Evolutionary conservation across 2,888 invertebrate species (phyloP).

Genomic region (Drosophila anceps): DNA sequence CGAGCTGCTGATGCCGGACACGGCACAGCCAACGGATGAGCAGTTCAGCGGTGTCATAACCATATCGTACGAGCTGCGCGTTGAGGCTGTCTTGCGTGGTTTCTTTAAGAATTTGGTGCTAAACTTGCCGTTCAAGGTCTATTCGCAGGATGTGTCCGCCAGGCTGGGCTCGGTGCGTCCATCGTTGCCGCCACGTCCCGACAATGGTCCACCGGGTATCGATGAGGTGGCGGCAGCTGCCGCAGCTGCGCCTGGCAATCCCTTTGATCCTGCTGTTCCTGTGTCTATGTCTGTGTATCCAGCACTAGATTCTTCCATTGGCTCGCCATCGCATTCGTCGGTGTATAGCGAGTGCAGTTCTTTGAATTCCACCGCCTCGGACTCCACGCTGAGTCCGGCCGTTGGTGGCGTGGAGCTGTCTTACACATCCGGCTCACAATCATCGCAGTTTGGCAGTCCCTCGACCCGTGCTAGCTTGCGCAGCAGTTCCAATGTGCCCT

Average conservation of each 20-base stretch:
- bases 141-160: conserved; percentile 70
- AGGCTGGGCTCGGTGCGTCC: conserved; percentile 56
- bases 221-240: conserved; percentile 29
- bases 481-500: conserved; percentile 77
- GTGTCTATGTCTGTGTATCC: conserved; percentile 66
- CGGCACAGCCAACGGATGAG: conserved; percentile 83
- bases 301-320: conserved; percentile 76
- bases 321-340: conserved; percentile 83
- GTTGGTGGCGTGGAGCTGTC: conserved; percentile 68
- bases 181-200: conserved; percentile 63
- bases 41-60: conserved; percentile 80
- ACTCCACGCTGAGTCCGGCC: conserved; percentile 84
- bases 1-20: conserved; percentile 82
- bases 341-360: conserved; percentile 83
- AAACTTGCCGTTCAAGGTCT: conserved; percentile 82
- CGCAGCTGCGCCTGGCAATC: conserved; percentile 66
- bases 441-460: conserved; percentile 80
- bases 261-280: conserved; percentile 73
- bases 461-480: conserved; percentile 79
- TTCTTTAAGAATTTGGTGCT: conserved; percentile 84
- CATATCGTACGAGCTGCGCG: conserved; percentile 83
- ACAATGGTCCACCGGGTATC: conserved; percentile 57
- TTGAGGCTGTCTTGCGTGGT: conserved; percentile 84
- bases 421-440: conserved; percentile 75
- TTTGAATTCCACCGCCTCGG: conserved; percentile 83